Base-by-base conservation (phyloP, 2,113 vertebrate genomes). In the Callaeas wilsoni region DNA sequence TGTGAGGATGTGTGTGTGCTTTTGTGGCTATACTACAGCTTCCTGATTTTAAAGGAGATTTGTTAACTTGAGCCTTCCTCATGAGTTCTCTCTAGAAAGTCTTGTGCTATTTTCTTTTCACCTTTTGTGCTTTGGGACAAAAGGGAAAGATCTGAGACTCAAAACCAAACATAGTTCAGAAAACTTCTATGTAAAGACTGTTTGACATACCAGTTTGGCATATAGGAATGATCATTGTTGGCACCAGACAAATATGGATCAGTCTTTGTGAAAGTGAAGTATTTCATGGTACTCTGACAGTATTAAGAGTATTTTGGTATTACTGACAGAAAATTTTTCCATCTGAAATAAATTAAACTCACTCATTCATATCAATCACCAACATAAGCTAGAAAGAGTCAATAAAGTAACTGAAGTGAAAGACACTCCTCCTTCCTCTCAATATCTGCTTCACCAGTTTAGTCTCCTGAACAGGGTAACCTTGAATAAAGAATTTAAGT, bases 141-240 rank as follows among this genome's bases (percentile, higher is more conserved):
- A 84, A 84, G 13, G 13, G n/a, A 52, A 82, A 56, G 42, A 30
- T 8, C 74, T 49, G 4, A 47, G 18, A 56, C 7, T 47, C 27
- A 55, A 86, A 80, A 6, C 8, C 18, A 57, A 57, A 19, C 1
- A 6, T 18, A 19, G 12, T 21, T 89, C 74, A 84, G 63, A 60
- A 56, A 26, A 41, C 16, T 81, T 74, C 22, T 37, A 0, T 0
- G 0, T 46, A n/a, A 84, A 77, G 46, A 49, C 16, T 44, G 5
- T 37, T 56, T 35, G 47, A 79, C 14, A 23, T 22, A 14, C 5
- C 5, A 25, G 19, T 47, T 7, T 35, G 22, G 37, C 30, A 50
- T 13, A 39, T 0, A 9, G 25, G 26, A 92, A 53, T 22, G 6
- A 44, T 10, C 7, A 4, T 16, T 44, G 9, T 2, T 81, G 47